Base-by-base conservation (phyloP, 2,797 vertebrate species). In the Erpetoichthys calabaricus region DNA sequence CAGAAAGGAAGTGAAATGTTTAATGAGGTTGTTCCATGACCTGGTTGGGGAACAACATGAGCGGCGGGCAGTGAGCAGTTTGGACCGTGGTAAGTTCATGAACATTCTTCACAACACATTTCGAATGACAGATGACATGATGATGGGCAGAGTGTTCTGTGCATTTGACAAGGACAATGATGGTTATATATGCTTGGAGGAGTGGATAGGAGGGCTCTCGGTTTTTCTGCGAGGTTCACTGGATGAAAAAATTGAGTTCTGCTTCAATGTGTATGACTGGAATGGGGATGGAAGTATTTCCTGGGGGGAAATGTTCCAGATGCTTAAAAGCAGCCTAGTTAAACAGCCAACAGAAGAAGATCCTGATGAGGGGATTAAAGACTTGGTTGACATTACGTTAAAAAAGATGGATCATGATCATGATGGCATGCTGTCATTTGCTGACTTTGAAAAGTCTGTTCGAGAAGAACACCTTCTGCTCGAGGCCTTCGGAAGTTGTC, bases 341-440 rank as follows among this genome's bases (percentile, higher is more conserved):
- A 83, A 82, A 63, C 89, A 89, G 64, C 85, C 87, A 3, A 75
- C 80, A 2, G 92, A 95, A 64, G 94, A 97, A 60, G 93, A 98
- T 65, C 88, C 90, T 2, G 89, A 93, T 3, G 92, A 98, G 67
- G 91, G 84, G 49, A 71, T 95, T 65, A 96, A 91, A 73, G 92
- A 97, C 68, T 72, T 99, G 70, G 87, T 98, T 62, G 93, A 98
- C 72, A 91, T 95, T 70, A 83, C 77, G 25, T 73, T 98, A 46
- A 98, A 94, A 74, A 96, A 86, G 82, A 97, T 97, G 95, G 96
- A 97, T 70, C 41, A 81, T 5, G 91, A 98, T 65, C 90, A 87
- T 0, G 95, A 99, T 45, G 88, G 93, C 62, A 89, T 78, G 65
- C 67, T 98, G 56, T 94, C 92, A 60, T 91, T 84, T 57, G 4